Base-by-base conservation (phyloP, 2,797 vertebrate species). In the Psittacula echo region DNA sequence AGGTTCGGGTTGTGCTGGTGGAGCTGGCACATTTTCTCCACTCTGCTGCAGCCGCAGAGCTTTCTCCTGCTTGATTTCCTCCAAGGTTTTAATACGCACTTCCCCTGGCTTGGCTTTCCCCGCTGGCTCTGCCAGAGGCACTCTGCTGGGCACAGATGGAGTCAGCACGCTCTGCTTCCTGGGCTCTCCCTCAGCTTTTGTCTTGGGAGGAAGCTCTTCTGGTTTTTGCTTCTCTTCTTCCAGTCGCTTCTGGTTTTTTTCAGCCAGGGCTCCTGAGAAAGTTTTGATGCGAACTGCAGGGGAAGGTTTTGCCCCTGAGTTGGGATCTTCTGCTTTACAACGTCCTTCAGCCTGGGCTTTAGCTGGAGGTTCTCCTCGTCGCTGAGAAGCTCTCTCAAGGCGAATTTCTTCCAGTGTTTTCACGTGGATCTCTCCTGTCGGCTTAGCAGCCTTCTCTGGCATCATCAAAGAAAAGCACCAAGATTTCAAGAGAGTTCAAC, bases 401-500 rank as follows among this genome's bases (percentile, higher is more conserved):
- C 97, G 98, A 91, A 99, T 99, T 97, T 99, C 99, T 95, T 99
- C 98, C 66, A 99, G 97, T 8, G 99, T 99, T 97, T 99, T 99
- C 91, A 99, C 98, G 3, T 95, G 98, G 51, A 99, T 98, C 89
- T 98, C 98, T 75, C 97, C 97, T 5, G 98, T 75, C 39, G 96
- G 84, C 58, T 97, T 98, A 44, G 96, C 85, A 71, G 96, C 75
- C 88, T 89, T 97, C 64, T 98, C 98, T 98, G 94, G 4, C 47
- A 65, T 1, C 30, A 62, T 4, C 47, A 9, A 34, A 58, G 41
- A 72, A 13, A 56, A 61, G 32, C 20, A 51, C 2, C 15, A 13
- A 7, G 7, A 15, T 44, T 67, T 29, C 37, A 45, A 45, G 3
- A 20, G 23, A 45, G 10, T 1, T 41, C 18, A 11, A 20, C 16